Evolutionary conservation across 1,140 invertebrate species (phyloP).

Genomic region (Drosophila jambulina): DNA sequence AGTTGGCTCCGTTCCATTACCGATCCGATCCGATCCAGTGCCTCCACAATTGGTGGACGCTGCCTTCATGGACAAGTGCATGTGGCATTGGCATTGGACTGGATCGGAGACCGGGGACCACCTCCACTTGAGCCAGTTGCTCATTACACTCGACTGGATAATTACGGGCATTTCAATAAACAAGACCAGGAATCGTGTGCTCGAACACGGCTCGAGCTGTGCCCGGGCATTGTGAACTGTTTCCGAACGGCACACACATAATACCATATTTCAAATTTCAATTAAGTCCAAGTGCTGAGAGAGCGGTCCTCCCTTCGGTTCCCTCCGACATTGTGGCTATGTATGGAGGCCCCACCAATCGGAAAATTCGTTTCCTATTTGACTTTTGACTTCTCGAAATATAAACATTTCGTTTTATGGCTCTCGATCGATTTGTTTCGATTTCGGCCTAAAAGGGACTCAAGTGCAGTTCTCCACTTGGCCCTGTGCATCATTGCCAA

Average conservation of each 20-base stretch:
- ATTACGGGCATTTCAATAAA: slow-evolving; percentile 77
- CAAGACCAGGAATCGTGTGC: slow-evolving; percentile 59
- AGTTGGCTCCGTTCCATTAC: slow-evolving; percentile 20
- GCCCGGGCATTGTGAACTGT: slow-evolving; percentile 74
- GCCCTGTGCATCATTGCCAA: slow-evolving; percentile 56
- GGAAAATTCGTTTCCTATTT: slow-evolving; percentile 69
- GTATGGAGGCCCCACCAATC: slow-evolving; percentile 42
- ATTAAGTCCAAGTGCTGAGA: slow-evolving; percentile 84
- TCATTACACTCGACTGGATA: slow-evolving; percentile 79
- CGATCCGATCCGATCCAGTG: slow-evolving; percentile 6
- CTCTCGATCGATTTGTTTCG: slow-evolving; percentile 62
- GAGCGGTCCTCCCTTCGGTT: slow-evolving; percentile 34
- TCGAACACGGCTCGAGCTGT: slow-evolving; percentile 56
- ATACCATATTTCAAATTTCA: slow-evolving; percentile 85
- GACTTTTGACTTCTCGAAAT: slow-evolving; percentile 79
- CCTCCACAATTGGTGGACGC: slow-evolving; percentile 24
- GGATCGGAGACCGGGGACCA: slow-evolving; percentile 5
- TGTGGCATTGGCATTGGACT: slow-evolving; percentile 47
- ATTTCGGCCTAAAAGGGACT: slow-evolving; percentile 63
- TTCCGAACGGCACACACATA: slow-evolving; percentile 79
- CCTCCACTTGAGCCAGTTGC: slow-evolving; percentile 75
- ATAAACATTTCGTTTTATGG: slow-evolving; percentile 81
- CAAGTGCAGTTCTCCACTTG: slow-evolving; percentile 71
- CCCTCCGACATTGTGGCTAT: neutral
- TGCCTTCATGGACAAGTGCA: slow-evolving; percentile 60